phyloP scores from a whole-genome alignment of 2,797 vertebrate species.

The Falco cherrug region DNA sequence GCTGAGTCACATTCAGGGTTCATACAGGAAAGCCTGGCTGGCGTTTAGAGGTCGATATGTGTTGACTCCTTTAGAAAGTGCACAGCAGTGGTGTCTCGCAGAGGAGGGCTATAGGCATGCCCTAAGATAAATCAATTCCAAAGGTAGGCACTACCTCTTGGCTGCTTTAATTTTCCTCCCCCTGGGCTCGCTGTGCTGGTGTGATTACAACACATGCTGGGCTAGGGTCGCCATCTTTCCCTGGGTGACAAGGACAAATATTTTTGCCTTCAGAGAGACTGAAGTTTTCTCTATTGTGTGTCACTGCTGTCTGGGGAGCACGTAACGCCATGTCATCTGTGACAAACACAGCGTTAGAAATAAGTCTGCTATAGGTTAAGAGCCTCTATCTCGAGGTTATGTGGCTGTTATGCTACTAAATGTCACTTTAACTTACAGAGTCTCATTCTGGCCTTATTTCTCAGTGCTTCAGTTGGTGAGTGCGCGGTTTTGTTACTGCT shows the following conservation, averaged over 20 bases:
- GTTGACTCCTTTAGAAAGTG: background rate
- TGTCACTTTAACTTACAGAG: slow-evolving; percentile 36
- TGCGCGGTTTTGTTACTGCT: accelerated
- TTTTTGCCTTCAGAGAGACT: slow-evolving; percentile 8
- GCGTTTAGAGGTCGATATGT: background rate
- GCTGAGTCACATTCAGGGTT: slow-evolving; percentile 20
- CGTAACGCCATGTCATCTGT: background rate
- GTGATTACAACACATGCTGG: background rate
- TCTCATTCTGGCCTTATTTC: background rate
- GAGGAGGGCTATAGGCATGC: slow-evolving; percentile 1
- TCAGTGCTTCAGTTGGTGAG: background rate
- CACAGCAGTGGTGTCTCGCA: background rate
- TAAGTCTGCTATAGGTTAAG: slow-evolving; percentile 23
- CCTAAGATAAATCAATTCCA: background rate
- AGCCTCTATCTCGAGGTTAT: background rate
- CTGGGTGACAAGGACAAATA: slow-evolving; percentile 35
- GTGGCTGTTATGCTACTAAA: slow-evolving; percentile 45
- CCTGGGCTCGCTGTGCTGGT: background rate
- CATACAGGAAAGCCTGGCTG: background rate
- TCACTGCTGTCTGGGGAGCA: background rate
- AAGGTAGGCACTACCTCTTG: slow-evolving; percentile 11
- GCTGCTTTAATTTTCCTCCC: background rate
- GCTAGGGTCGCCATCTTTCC: background rate
- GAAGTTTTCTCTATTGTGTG: background rate
- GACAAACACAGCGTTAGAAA: slow-evolving; percentile 40